Conservation (phyloP, 2,113 vertebrate species). For the Noturus placidus region DNA sequence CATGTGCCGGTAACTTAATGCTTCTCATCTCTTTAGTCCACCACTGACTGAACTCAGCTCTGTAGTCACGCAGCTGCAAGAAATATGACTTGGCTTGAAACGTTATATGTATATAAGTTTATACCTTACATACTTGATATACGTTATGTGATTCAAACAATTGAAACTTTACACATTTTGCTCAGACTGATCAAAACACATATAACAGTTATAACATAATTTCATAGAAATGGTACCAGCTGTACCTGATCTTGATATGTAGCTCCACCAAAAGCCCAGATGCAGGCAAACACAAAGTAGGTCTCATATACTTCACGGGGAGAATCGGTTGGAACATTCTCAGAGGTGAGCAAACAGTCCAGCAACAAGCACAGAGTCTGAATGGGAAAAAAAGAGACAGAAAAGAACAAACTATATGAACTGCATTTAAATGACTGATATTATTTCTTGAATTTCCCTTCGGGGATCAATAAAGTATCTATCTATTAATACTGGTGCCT, state of each 20-base stretch:
- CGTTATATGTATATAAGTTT: too few species aligned
- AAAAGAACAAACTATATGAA: not conserved
- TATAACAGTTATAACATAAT: not conserved
- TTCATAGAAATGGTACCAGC: conserved; percentile 4
- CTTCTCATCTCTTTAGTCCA: conserved; percentile 81
- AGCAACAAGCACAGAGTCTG: conserved; percentile 76
- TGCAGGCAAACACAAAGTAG: conserved; percentile 80
- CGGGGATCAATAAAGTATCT: too few species aligned
- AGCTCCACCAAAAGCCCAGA: conserved; percentile 79
- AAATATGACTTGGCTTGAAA: not conserved
- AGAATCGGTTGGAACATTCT: conserved; percentile 78
- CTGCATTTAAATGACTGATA: not conserved
- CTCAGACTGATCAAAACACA: not conserved
- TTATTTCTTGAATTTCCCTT: too few species aligned
- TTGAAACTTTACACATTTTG: not conserved
- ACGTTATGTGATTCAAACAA: not conserved
- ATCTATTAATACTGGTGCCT: not conserved
- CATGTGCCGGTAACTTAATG: conserved; percentile 77
- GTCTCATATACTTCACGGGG: conserved; percentile 76
- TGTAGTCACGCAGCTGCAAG: conserved; percentile 75
- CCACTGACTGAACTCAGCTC: conserved; percentile 81
- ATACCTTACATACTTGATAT: not conserved
- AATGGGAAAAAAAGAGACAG: conserved; percentile 13
- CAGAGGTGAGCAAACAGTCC: conserved; percentile 76
- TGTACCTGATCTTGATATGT: conserved; percentile 81